Base-by-base conservation (phyloP, 2,888 invertebrate species). In the Timema cristinae region DNA sequence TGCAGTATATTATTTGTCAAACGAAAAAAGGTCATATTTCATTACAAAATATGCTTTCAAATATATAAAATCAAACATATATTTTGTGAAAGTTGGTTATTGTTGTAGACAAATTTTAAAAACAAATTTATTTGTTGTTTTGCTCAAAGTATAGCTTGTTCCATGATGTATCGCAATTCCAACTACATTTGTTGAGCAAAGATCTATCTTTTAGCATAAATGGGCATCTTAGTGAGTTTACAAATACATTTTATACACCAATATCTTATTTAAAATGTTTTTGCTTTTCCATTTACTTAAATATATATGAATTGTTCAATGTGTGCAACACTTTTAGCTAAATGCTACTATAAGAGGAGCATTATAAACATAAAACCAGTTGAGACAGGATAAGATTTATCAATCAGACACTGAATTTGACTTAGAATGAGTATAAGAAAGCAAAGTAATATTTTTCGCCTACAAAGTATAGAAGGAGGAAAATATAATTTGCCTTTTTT, bases 21-120 rank as follows among this genome's bases (percentile, higher is more conserved):
- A 68, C 50, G 63, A 51, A 59, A 68, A 68, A 48, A 68, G 48
- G 54, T 16, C 50, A 54, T 68, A 48, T 52, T 54, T 54, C 16
- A 51, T 13, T 59, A 54, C 9, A 48, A 72, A 70, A 71, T 71
- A 73, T 71, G 56, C 73, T 68, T 70, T 69, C 16, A 69, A 69
- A 71, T 72, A 74, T 70, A 66, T 69, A 69, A 68, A 70, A 74
- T 67, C 61, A 69, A 67, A 72, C 67, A 73, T 74, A 74, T 74
- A 74, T 74, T 74, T 74, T 74, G 71, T 74, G 72, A 74, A 72
- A 54, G 74, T 74, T 74, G 72, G 71, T 74, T 74, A 74, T 72
- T 74, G 74, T 71, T 74, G 72, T 72, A 74, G 74, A 71, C 69
- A 71, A 69, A 63, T 63, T 63, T 63, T 5, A 63, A 72, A 68